These are phyloP conservation scores for Ptilodon capucinus DNA, from an alignment of 2,888 invertebrate genomes.

Conservation along the genomic window DNA sequence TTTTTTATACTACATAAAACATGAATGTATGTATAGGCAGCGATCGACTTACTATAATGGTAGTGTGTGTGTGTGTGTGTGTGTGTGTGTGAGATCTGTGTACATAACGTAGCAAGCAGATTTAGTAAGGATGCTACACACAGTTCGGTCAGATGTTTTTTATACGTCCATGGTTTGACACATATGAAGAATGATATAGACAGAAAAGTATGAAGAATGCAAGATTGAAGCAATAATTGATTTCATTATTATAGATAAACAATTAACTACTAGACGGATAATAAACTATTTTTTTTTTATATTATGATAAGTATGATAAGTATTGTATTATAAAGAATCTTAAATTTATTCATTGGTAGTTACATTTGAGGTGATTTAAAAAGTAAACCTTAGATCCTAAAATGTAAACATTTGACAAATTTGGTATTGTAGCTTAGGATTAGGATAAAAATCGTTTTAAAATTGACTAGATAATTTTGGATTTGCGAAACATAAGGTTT, in stretches of 20 bases:
- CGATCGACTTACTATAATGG: too few relatives aligned
- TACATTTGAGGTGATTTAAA: slow-evolving; percentile 45
- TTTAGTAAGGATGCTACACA: too few relatives aligned
- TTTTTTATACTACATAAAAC: too few relatives aligned
- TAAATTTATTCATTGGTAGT: slow-evolving; percentile 62
- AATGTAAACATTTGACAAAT: slow-evolving; percentile 50
- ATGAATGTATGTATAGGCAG: too few relatives aligned
- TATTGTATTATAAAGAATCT: slow-evolving; percentile 18
- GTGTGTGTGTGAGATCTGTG: too few relatives aligned
- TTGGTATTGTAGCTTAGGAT: slow-evolving; percentile 72
- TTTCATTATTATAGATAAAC: neutral
- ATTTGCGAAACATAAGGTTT: slow-evolving; percentile 59
- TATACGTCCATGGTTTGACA: too few relatives aligned
- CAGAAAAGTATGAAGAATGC: too few relatives aligned
- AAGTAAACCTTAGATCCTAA: slow-evolving; percentile 25
- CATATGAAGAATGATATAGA: neutral
- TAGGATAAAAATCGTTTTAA: slow-evolving; percentile 50
- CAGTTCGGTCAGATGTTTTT: too few relatives aligned
- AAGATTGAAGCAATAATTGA: neutral
- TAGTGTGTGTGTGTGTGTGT: too few relatives aligned
- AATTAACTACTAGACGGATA: slow-evolving; percentile 3
- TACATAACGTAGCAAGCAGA: too few relatives aligned
- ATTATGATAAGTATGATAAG: slow-evolving; percentile 22
- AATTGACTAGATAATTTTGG: slow-evolving; percentile 81
- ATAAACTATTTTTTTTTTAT: slow-evolving; percentile 13